Percentiles rank a stretch among this genome's conserved stretches.
phyloP scores from a whole-genome alignment of 2,888 invertebrate genomes.

The Plagiodera versicolora region DNA sequence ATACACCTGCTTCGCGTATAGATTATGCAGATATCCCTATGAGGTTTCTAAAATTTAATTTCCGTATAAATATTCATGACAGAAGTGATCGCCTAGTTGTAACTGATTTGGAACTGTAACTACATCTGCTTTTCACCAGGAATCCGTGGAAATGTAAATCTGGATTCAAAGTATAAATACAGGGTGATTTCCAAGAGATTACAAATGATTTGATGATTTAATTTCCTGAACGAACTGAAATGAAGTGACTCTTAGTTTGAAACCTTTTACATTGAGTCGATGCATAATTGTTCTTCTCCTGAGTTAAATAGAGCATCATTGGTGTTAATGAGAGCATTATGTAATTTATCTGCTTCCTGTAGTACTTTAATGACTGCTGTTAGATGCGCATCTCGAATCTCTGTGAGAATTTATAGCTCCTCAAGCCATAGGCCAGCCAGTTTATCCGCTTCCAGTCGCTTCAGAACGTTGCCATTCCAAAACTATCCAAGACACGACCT shows the following conservation, averaged over 20 bases:
- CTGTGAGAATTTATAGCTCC: neutral
- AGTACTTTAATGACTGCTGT: conserved; percentile 12
- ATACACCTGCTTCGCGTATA: conserved; percentile 9
- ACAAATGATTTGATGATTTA: neutral
- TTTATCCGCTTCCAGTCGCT: too few species aligned
- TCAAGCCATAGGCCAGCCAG: neutral
- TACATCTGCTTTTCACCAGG: conserved; percentile 3
- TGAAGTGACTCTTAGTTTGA: too few species aligned
- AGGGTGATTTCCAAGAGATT: neutral
- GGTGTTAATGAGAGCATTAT: conserved; percentile 17
- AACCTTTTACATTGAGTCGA: too few species aligned
- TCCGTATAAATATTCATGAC: conserved; percentile 6
- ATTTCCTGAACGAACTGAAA: too few species aligned
- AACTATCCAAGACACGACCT: too few species aligned
- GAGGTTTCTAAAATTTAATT: neutral
- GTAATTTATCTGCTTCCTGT: conserved; percentile 16
- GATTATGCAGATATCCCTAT: conserved; percentile 5
- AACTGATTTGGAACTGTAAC: conserved; percentile 1
- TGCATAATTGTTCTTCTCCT: neutral
- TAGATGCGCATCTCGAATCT: conserved; percentile 1
- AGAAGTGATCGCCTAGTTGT: neutral
- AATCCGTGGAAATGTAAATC: conserved; percentile 5
- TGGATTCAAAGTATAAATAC: neutral
- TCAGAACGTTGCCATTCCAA: too few species aligned
- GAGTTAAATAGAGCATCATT: neutral